Base-by-base conservation (phyloP, 2,888 invertebrate species). In the Timema podura region DNA sequence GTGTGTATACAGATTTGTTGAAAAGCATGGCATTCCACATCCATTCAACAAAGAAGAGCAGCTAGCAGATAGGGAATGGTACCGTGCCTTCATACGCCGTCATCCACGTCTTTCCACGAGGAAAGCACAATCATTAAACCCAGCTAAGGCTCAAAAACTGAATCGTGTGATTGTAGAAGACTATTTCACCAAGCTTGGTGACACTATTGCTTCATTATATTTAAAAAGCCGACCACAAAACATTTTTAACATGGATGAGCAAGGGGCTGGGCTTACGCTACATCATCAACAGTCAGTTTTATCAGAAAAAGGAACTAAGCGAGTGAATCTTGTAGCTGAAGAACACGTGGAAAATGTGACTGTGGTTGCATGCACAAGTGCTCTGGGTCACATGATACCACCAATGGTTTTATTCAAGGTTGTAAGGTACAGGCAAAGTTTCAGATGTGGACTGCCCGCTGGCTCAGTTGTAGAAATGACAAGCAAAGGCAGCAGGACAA, bases 381-480 rank as follows among this genome's bases (percentile, higher is more conserved):
- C 9, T 57, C 30, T 57, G n/a, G 57, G 57, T 57, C 57, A 57
- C 5, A n/a, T n/a, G 57, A 57, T 13, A 57, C 15, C 57, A 57
- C 57, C 8, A n/a, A 57, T 57, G 13, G 9, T 57, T 57, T 57
- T 57, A 5, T 54, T 57, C 6, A 57, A n/a, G 15, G 13, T 0
- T 57, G 15, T 57, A 57, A 6, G 57, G 9, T n/a, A 57, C 57
- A 57, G n/a, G n/a, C 57, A 57, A n/a, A 10, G n/a, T 57, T 57
- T 57, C 8, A 57, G 13, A 13, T n/a, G n/a, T 57, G 9, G 57
- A 57, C 57, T 57, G n/a, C 8, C 9, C 9, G n/a, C 57, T n/a
- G 57, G 57, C 9, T 57, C n/a, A n/a, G 57, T 57, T 57, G 57
- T n/a, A n/a, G 57, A 57, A 57, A 57, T 57, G 57, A 57, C 57